A percentile compares a stretch with the other conserved stretches of the same genome.
phyloP scores from a whole-genome alignment of 2,888 invertebrate genomes.

The Oscheius myriophilus region DNA sequence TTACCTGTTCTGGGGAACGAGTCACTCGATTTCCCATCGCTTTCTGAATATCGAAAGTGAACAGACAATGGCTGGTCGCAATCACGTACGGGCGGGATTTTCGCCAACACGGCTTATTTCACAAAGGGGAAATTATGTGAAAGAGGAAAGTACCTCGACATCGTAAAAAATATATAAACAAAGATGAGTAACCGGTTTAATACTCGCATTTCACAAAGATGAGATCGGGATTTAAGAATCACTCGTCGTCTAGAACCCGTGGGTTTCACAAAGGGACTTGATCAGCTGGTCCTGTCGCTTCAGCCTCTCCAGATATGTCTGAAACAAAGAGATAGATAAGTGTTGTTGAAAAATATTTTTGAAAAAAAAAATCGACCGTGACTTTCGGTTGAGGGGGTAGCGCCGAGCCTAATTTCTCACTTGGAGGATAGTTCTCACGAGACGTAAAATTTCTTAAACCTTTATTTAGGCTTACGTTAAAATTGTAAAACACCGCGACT shows the following conservation, averaged over 20 bases:
- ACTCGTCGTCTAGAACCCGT: background rate
- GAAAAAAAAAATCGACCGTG: too few species aligned
- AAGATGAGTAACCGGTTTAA: background rate
- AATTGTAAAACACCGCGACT: too few species aligned
- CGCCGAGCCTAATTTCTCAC: too few species aligned
- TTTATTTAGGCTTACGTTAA: too few species aligned
- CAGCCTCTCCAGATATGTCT: slow-evolving; percentile 1
- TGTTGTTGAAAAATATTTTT: background rate
- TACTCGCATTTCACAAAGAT: background rate
- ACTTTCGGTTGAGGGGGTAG: too few species aligned
- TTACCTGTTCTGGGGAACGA: slow-evolving; percentile 13
- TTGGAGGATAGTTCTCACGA: too few species aligned
- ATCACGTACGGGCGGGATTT: too few species aligned
- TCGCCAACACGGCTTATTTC: too few species aligned
- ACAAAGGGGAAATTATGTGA: too few species aligned
- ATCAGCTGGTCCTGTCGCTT: background rate
- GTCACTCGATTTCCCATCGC: slow-evolving; percentile 21
- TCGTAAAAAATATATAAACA: background rate
- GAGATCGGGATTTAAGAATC: background rate
- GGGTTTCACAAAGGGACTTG: background rate
- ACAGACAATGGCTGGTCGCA: background rate
- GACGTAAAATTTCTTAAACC: too few species aligned
- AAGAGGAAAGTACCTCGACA: too few species aligned
- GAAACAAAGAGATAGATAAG: background rate
- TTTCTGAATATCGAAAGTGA: too few species aligned